Evolutionary conservation across 2,797 vertebrate genomes (phyloP).

Genomic region (Petrocephalus sullivani): DNA sequence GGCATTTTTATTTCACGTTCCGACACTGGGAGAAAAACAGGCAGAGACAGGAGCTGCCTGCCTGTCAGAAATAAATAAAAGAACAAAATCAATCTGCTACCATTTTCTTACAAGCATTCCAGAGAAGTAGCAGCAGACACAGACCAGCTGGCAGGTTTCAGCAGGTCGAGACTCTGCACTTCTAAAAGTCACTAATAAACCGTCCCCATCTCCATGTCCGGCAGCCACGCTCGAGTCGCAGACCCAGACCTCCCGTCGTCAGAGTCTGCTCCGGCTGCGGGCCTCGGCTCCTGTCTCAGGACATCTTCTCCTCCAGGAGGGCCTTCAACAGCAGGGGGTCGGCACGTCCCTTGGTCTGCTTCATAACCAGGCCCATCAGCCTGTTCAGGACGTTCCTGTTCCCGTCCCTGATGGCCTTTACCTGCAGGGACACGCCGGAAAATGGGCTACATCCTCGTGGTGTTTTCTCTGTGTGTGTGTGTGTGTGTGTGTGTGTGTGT

Average conservation of each 20-base stretch:
- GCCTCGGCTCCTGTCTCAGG: conserved; percentile 32
- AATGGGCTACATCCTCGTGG: no score
- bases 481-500: background rate
- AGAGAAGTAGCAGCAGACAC: background rate
- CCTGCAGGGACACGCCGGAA: conserved; percentile 53
- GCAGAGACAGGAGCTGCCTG: background rate
- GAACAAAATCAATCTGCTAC: background rate
- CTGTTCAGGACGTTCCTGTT: conserved; percentile 85
- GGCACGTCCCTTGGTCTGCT: conserved; percentile 70
- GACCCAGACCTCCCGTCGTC: background rate
- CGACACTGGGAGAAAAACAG: background rate
- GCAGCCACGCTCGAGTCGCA: background rate
- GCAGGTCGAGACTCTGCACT: background rate
- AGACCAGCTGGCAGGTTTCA: background rate
- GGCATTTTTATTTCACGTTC: background rate
- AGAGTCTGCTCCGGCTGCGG: background rate
- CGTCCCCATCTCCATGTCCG: background rate
- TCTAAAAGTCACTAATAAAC: background rate
- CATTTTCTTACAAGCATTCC: background rate
- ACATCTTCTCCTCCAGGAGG: conserved; percentile 73
- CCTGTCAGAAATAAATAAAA: background rate
- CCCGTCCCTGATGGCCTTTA: conserved; percentile 70
- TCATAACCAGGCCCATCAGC: conserved; percentile 84
- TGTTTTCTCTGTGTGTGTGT: background rate
- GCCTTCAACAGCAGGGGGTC: conserved; percentile 72